A percentile compares a stretch with the other conserved stretches of the same genome.
phyloP scores from a whole-genome alignment of 2,113 vertebrate species.

The Aplodontia rufa region DNA sequence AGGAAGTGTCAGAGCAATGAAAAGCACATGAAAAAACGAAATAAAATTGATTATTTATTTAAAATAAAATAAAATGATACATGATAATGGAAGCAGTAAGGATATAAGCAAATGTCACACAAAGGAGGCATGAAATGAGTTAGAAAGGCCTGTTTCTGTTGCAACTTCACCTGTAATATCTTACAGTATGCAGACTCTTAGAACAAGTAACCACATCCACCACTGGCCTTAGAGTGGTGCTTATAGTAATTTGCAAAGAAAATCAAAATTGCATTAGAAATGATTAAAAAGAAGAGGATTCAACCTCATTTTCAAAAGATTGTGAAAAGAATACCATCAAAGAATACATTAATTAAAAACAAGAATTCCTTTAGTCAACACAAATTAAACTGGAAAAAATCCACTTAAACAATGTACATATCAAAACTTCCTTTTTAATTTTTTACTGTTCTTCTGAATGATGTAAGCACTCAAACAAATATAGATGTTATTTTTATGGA shows the following conservation, averaged over 20 bases:
- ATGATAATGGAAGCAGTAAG: neutral
- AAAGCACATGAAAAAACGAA: no score
- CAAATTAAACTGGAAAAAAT: slow-evolving; percentile 27
- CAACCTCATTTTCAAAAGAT: neutral
- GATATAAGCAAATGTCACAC: neutral
- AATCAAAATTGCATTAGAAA: neutral
- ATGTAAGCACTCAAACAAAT: neutral
- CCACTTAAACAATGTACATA: neutral
- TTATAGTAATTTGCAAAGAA: slow-evolving; percentile 7
- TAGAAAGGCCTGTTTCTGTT: neutral
- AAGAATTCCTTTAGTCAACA: neutral
- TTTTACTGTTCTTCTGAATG: neutral
- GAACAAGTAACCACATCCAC: neutral
- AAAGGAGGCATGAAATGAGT: neutral
- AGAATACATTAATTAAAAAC: neutral
- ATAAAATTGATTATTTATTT: no score
- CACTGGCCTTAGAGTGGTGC: neutral
- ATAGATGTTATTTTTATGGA: neutral
- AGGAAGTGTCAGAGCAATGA: no score
- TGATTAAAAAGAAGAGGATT: neutral
- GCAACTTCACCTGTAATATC: neutral
- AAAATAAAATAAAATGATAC: neutral
- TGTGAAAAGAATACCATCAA: neutral
- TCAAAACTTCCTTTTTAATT: neutral
- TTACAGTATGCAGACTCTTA: neutral